Evolutionary conservation across 2,797 vertebrate genomes (phyloP).

Genomic region (Dendrocincla tyrannina): DNA sequence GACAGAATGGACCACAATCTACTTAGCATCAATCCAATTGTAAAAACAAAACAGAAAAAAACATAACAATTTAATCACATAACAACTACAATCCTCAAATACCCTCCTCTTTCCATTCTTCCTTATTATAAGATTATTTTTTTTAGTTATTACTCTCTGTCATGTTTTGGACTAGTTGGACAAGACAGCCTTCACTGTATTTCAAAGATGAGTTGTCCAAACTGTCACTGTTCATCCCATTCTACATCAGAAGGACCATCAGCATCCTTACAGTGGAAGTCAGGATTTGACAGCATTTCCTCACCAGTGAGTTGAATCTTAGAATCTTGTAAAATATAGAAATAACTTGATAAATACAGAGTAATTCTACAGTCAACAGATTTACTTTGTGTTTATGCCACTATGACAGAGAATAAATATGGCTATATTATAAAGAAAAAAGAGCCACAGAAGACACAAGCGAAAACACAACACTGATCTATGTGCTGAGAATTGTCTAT

Average conservation of each 20-base stretch:
- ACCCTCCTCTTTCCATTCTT: background rate
- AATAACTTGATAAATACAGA: background rate
- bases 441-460: background rate
- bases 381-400: background rate
- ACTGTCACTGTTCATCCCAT: constrained; percentile 5
- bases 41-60: background rate
- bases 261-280: background rate
- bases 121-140: background rate
- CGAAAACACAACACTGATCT: background rate
- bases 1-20: background rate
- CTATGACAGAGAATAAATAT: background rate
- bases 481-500: background rate
- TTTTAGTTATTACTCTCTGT: background rate
- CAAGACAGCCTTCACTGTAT: background rate
- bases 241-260: background rate
- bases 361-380: background rate
- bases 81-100: background rate
- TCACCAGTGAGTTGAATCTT: background rate
- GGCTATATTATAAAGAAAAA: background rate
- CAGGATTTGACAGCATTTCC: background rate
- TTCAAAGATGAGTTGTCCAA: background rate
- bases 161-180: background rate
- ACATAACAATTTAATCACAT: background rate
- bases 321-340: background rate
- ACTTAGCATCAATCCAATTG: background rate